Percentiles rank a stretch among this genome's conserved stretches.
phyloP scores from a whole-genome alignment of 2,797 vertebrate genomes.

The Paratrypauchen microcephalus region DNA sequence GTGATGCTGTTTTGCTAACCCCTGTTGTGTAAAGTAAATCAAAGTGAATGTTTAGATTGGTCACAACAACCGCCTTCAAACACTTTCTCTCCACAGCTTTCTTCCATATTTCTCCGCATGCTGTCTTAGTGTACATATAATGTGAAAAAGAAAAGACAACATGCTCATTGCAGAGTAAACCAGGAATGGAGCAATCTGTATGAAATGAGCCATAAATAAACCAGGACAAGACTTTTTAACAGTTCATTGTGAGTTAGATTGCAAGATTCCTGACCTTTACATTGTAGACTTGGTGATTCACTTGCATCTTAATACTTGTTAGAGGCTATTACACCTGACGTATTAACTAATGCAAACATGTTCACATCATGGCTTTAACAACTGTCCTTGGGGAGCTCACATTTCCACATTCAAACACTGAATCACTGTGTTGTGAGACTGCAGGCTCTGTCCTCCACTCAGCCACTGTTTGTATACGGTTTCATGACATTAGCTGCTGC shows the following conservation, averaged over 20 bases:
- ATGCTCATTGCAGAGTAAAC: neutral
- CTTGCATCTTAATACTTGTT: neutral
- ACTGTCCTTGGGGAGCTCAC: neutral
- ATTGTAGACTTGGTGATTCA: neutral
- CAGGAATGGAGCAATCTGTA: neutral
- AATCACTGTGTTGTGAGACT: neutral
- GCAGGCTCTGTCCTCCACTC: neutral
- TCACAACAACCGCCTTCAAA: too few species aligned
- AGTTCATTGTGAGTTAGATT: neutral
- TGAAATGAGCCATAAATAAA: neutral
- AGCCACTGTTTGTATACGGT: neutral
- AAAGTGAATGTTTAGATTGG: too few species aligned
- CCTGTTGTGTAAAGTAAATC: too few species aligned
- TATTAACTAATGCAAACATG: constrained; percentile 6
- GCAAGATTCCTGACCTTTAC: neutral
- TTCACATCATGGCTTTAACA: neutral
- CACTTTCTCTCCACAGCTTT: too few species aligned
- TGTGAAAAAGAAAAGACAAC: too few species aligned
- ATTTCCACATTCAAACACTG: constrained; percentile 6
- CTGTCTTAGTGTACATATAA: too few species aligned
- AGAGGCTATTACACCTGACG: constrained; percentile 1
- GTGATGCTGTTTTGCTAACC: too few species aligned
- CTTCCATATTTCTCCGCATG: too few species aligned
- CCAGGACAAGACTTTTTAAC: neutral
- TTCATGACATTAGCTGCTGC: constrained; percentile 5